phyloP scores from a whole-genome alignment of 1,140 invertebrate species.

The Artemia franciscana region DNA sequence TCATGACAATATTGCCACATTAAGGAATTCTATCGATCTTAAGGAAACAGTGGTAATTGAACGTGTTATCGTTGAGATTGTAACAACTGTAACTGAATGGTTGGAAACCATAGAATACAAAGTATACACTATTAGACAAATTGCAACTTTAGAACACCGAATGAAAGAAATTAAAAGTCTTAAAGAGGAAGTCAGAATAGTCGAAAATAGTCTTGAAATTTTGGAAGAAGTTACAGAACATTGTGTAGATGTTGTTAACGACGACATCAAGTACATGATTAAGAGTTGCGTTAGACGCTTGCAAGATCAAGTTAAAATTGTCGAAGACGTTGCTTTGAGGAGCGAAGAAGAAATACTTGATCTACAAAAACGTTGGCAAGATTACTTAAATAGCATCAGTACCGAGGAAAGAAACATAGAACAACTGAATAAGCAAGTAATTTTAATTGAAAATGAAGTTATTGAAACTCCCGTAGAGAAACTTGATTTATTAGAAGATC shows the following conservation, averaged over 20 bases:
- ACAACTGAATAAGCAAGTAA: conserved; percentile 23
- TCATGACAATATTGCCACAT: conserved; percentile 27
- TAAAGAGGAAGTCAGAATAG: conserved; percentile 12
- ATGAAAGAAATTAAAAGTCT: conserved; percentile 20
- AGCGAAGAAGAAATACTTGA: conserved; percentile 27
- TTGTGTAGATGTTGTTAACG: conserved; percentile 26
- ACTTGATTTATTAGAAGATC: conserved; percentile 34
- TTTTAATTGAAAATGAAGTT: conserved; percentile 21
- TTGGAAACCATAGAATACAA: conserved; percentile 56
- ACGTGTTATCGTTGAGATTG: conserved; percentile 36
- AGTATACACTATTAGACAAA: conserved; percentile 34
- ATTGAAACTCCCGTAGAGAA: conserved; percentile 32
- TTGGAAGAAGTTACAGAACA: conserved; percentile 17
- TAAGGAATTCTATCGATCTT: conserved; percentile 34
- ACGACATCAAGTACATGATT: conserved; percentile 23
- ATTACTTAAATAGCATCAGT: conserved; percentile 33
- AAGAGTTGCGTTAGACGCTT: conserved; percentile 24
- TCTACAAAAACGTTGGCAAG: conserved; percentile 34
- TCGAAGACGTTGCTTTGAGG: conserved; percentile 26
- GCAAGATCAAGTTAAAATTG: conserved; percentile 28
- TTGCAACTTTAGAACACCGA: conserved; percentile 25
- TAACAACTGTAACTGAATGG: conserved; percentile 53
- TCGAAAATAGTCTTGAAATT: conserved; percentile 12
- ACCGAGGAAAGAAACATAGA: conserved; percentile 27
- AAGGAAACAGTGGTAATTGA: conserved; percentile 36